Percentiles rank a stretch among this genome's conserved stretches.
These are phyloP conservation scores for Pao palembangensis DNA, from an alignment of 2,113 vertebrate genomes.

Conservation along the genomic window DNA sequence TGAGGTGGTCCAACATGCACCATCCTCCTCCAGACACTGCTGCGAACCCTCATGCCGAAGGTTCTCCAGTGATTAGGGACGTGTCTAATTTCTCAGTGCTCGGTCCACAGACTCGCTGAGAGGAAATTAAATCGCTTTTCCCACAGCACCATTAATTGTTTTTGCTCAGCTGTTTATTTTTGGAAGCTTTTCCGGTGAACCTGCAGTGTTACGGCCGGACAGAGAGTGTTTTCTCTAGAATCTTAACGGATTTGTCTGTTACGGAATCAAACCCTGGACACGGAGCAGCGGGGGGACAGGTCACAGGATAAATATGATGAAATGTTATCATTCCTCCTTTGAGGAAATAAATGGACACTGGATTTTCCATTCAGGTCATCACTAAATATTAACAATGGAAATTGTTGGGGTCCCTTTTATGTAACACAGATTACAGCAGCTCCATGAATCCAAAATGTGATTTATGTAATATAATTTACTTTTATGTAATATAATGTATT, in stretches of 20 bases:
- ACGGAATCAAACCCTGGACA: slow-evolving; percentile 21
- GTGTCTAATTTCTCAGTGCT: slow-evolving; percentile 50
- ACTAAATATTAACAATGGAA: slow-evolving; percentile 13
- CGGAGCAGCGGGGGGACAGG: slow-evolving; percentile 3
- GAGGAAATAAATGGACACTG: slow-evolving; percentile 65
- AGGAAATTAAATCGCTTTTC: slow-evolving; percentile 74
- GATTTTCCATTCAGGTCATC: slow-evolving; percentile 52
- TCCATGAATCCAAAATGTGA: not conserved
- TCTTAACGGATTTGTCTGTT: slow-evolving; percentile 35
- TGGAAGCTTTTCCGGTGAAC: slow-evolving; percentile 56
- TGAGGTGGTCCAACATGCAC: too few species aligned
- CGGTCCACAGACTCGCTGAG: slow-evolving; percentile 18
- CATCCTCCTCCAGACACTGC: not conserved
- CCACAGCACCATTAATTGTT: slow-evolving; percentile 72
- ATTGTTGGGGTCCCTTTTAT: slow-evolving; percentile 29
- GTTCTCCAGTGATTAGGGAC: slow-evolving; percentile 12
- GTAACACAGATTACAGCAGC: slow-evolving; percentile 20
- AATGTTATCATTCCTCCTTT: slow-evolving; percentile 56
- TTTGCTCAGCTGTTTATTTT: slow-evolving; percentile 68
- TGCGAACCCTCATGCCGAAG: slow-evolving; percentile 16
- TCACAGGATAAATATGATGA: slow-evolving; percentile 37
- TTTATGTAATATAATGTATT: not conserved
- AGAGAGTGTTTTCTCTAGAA: slow-evolving; percentile 60
- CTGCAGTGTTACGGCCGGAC: slow-evolving; percentile 19
- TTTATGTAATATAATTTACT: not conserved